Conservation (phyloP, 1,140 invertebrate genomes). For the Drosophila sproati region DNA sequence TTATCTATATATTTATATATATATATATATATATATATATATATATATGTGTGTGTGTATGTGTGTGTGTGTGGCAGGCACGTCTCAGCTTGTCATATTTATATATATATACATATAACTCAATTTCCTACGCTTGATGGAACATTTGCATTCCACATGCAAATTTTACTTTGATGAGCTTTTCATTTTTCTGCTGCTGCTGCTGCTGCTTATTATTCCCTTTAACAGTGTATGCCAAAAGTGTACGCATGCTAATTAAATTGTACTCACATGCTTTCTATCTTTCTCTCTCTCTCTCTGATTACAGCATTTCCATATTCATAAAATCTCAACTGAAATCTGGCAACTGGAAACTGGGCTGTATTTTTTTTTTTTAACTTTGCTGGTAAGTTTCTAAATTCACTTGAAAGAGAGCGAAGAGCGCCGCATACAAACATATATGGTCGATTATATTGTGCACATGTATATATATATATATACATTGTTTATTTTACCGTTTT, state of each 20-base stretch:
- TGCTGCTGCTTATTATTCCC: conserved; percentile 16
- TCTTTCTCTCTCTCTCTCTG: conserved; percentile 15
- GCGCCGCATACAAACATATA: not conserved
- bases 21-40: too few relatives aligned
- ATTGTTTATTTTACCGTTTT: conserved; percentile 43
- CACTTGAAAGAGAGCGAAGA: not conserved
- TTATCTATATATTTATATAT: too few relatives aligned
- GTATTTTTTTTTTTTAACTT: conserved; percentile 23
- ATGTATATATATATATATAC: not conserved
- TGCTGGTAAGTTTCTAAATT: conserved; percentile 40
- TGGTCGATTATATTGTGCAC: not conserved
- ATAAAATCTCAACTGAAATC: conserved; percentile 6
- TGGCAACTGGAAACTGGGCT: conserved; percentile 21
- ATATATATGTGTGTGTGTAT: not conserved
- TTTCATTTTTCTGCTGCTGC: conserved; percentile 41
- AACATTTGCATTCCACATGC: conserved; percentile 29
- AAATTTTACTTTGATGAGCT: conserved; percentile 61
- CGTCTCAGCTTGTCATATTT: not conserved
- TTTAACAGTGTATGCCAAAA: conserved; percentile 37
- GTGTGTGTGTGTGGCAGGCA: not conserved
- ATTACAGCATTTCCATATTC: conserved; percentile 53
- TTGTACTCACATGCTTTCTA: conserved; percentile 30
- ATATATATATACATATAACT: conserved; percentile 38
- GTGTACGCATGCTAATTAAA: conserved; percentile 66
- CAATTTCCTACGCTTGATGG: conserved; percentile 45